Conservation (phyloP, 2,113 vertebrate species). For the Gallinago jamesoni region DNA sequence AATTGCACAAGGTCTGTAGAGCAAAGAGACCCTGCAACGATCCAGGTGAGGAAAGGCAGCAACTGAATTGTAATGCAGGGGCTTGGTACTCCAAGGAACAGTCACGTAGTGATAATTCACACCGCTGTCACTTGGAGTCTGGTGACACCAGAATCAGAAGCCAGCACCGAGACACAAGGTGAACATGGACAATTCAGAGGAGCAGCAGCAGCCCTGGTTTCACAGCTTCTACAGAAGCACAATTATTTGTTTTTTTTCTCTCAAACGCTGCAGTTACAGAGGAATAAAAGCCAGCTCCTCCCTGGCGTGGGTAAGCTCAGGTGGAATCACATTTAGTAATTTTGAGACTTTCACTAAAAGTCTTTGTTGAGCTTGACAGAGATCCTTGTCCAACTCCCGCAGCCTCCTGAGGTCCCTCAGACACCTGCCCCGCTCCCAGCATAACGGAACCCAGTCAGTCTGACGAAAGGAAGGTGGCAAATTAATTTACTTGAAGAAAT, state of each 20-base stretch:
- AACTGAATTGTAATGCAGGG: background rate
- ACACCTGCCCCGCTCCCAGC: background rate
- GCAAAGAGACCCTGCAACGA: background rate
- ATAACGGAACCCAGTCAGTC: rapidly evolving
- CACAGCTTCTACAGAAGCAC: background rate
- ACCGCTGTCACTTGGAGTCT: background rate
- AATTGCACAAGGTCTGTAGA: background rate
- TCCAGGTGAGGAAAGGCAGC: background rate
- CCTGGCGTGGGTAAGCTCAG: background rate
- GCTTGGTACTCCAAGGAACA: background rate
- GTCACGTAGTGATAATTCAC: background rate
- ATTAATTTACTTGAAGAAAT: background rate
- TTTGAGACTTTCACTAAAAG: background rate
- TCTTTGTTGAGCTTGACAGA: background rate
- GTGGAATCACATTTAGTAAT: background rate
- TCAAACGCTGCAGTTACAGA: background rate
- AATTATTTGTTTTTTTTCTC: background rate
- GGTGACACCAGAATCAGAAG: background rate
- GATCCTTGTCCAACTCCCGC: background rate
- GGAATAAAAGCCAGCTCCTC: background rate
- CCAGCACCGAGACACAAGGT: background rate
- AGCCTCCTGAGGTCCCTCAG: background rate
- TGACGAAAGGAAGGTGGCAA: background rate
- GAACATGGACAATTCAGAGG: rapidly evolving
- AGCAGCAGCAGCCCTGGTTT: background rate